Evolutionary conservation across 2,888 invertebrate genomes (phyloP).

Genomic region (Epistrophe eligans): DNA sequence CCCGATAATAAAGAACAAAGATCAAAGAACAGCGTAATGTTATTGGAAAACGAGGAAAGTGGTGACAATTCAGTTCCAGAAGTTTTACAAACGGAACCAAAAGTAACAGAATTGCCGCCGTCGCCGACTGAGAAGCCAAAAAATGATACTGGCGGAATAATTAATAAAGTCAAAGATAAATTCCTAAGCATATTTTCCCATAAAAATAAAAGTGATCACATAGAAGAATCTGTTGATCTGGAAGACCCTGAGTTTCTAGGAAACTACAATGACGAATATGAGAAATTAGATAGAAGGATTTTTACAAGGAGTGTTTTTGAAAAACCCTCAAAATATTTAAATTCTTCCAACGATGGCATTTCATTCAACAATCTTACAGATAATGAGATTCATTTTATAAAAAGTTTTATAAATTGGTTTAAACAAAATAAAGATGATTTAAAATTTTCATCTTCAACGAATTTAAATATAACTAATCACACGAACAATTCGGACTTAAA

Average conservation of each 20-base stretch:
- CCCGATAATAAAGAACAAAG: slow-evolving; percentile 52
- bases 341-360: neutral
- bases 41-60: neutral
- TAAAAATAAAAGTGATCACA: neutral
- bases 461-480: neutral
- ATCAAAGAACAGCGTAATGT: slow-evolving; percentile 35
- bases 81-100: neutral
- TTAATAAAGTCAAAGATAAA: slow-evolving; percentile 75
- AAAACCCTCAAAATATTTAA: neutral
- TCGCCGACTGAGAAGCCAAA: neutral
- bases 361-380: slow-evolving; percentile 36
- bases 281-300: slow-evolving; percentile 21
- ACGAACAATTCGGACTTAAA: neutral
- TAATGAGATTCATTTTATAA: slow-evolving; percentile 47
- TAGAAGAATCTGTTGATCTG: neutral
- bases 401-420: slow-evolving; percentile 64
- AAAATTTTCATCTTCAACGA: neutral
- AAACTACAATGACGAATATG: slow-evolving; percentile 37
- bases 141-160: slow-evolving; percentile 58
- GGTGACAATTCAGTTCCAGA: neutral
- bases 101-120: neutral
- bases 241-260: slow-evolving; percentile 22
- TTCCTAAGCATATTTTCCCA: slow-evolving; percentile 75
- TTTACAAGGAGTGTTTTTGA: slow-evolving; percentile 43
- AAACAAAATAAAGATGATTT: slow-evolving; percentile 32